Base-by-base conservation (phyloP, 2,888 invertebrate species). In the Catocala sponsa region DNA sequence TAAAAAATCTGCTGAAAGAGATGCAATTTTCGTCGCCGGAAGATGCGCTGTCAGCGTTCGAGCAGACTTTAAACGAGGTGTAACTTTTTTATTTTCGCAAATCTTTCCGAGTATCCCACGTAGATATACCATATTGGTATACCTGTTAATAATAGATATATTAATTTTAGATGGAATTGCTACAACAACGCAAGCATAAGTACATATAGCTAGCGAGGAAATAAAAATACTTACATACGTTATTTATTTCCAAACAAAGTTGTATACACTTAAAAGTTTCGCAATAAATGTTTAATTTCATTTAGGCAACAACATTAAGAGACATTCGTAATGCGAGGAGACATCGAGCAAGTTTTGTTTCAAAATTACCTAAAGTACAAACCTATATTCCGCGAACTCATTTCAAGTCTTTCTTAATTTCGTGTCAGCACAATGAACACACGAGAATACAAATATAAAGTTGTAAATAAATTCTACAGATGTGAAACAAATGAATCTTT, bases 221-320 rank as follows among this genome's bases (percentile, higher is more conserved):
- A n/a, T 52, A 42, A 43, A 50, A 59, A 56, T 49, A 52, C 33
- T 63, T 56, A 56, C 63, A 68, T 68, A 75, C 66, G 65, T 78
- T 76, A 71, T 78, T 71, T 62, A 67, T 59, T 68, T 65, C 61
- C 60, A 57, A 64, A 74, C 72, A 68, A 68, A 74, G 63, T 73
- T 79, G 68, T 62, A 44, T 60, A 49, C 13, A 55, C 55, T 62
- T 54, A 57, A 65, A 84, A 85, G 78, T 85, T 84, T 81, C 61
- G 78, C 68, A 78, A 83, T 85, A 85, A 84, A 83, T 82, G 83
- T 80, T 80, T 84, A 82, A 84, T 83, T 82, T 79, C 72, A 82
- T 80, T 81, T 76, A 74, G 72, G 79, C 79, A 81, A 81, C 76
- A 79, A 70, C 74, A 70, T 80, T 70, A 77, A 62, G 70, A 76